Base-by-base conservation (phyloP, 2,113 vertebrate species). In the Arvicanthis niloticus region DNA sequence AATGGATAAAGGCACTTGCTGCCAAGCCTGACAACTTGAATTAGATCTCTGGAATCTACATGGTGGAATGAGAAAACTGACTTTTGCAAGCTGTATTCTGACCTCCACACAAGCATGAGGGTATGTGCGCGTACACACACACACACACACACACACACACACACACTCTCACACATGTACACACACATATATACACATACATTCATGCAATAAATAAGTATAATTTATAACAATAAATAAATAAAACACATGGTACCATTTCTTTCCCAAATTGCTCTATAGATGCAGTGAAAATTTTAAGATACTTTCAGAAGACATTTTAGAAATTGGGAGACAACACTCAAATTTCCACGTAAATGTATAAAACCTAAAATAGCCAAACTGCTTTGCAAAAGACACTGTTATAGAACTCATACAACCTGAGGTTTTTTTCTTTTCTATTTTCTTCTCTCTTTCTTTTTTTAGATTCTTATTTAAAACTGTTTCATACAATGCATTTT, bases 331-430 rank as follows among this genome's bases (percentile, higher is more conserved):
- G 29, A 68, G 60, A 85, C 12, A 45, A 73, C 68, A 65, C n/a
- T 89, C 77, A 93, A 86, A 81, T 80, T 72, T 65, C 76, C 56
- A 29, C n/a, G 3, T 7, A 76, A 78, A 94, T 31, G 40, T 26
- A 31, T 68, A 88, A 22, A 62, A 76, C 6, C 45, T 48, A 65
- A 97, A 75, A 19, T 42, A 89, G 34, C 4, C 6, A 73, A 90
- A 90, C 48, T 29, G 4, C 70, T 93, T 96, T 87, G 72, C 87
- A 78, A 95, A 90, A 65, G 53, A 91, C 48, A 72, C 17, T 82
- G 7, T 45, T 80, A 62, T 21, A 94, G 45, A 45, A 73, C 2
- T 84, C 80, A 37, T 1, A 51, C 31, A 86, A 65, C 8, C 21
- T 70, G 42, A 62, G 17, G 67, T 11, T 26, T 31, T 48, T 34